Percentiles rank a stretch among this genome's conserved stretches.
phyloP scores from a whole-genome alignment of 2,113 vertebrate genomes.

The Bubo blakistoni region DNA sequence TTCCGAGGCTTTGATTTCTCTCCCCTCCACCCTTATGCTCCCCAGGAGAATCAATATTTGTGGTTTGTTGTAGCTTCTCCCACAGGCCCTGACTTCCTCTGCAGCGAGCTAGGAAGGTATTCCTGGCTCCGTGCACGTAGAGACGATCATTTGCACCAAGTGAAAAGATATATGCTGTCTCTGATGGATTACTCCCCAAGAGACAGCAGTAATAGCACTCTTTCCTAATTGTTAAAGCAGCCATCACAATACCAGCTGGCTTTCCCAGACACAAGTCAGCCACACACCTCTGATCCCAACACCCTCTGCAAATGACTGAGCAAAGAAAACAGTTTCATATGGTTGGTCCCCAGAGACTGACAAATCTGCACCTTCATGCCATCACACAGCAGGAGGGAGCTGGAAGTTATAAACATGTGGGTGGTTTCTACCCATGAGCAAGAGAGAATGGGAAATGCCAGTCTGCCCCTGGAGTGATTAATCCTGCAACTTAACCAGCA shows the following conservation, averaged over 20 bases:
- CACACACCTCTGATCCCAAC: background rate
- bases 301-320: background rate
- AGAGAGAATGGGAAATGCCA: constrained; percentile 40
- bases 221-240: background rate
- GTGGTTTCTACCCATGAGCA: constrained; percentile 1
- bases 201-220: background rate
- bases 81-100: background rate
- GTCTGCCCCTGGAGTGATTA: constrained; percentile 9
- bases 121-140: fast-evolving
- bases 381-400: background rate
- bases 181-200: background rate
- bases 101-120: background rate
- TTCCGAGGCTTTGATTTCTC: background rate
- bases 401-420: background rate
- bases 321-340: background rate
- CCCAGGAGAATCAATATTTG: background rate
- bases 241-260: background rate
- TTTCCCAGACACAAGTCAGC: background rate
- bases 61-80: background rate
- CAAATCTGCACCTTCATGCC: background rate
- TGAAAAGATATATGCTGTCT: background rate
- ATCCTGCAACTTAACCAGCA: background rate
- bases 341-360: background rate
- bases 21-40: background rate
- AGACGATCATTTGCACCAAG: background rate